Base-by-base conservation (phyloP, 2,888 invertebrate genomes). In the Carcina quercana region DNA sequence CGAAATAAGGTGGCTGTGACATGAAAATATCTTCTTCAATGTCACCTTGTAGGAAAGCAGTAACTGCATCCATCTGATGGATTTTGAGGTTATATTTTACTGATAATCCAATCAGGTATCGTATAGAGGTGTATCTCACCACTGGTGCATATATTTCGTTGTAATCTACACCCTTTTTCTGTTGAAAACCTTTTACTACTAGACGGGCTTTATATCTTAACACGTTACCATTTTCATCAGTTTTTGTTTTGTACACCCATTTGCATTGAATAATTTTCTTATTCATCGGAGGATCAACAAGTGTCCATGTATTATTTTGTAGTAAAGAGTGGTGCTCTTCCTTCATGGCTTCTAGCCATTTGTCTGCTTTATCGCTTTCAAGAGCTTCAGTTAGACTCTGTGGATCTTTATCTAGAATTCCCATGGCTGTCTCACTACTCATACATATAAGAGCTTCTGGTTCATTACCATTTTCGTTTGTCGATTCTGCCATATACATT, bases 291-390 rank as follows among this genome's bases (percentile, higher is more conserved):
- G 47, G 28, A 14, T 40, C 28, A 5, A 21, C 24, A 5, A 50
- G 27, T n/a, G 37, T 35, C 51, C 25, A 25, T 3, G 13, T 13
- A 5, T 25, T 2, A n/a, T 25, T 25, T 13, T 25, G 13, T 3
- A 7, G 50, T 47, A 55, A 34, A 5, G 48, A 43, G 24, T 33
- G 30, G 14, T 46, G 54, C 15, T 53, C 57, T 30, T 37, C 32
- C 13, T 48, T 19, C 44, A 53, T 52, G 1, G 55, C 53, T 15
- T 34, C 15, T 15, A 37, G 29, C 53, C 50, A 52, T 13, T 39
- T 13, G 3, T 32, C 25, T 25, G 25, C 25, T 13, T 33, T 12
- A 10, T 17, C 5, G 5, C 25, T 14, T 2, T 14, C 5, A 20
- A 34, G 10, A 3, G 22, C 37, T 29, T 38, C 37, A n/a, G n/a